Evolutionary conservation across 2,113 vertebrate genomes (phyloP), one percentile per base, ranked within the genome.

Genomic region (Strix aluco): DNA sequence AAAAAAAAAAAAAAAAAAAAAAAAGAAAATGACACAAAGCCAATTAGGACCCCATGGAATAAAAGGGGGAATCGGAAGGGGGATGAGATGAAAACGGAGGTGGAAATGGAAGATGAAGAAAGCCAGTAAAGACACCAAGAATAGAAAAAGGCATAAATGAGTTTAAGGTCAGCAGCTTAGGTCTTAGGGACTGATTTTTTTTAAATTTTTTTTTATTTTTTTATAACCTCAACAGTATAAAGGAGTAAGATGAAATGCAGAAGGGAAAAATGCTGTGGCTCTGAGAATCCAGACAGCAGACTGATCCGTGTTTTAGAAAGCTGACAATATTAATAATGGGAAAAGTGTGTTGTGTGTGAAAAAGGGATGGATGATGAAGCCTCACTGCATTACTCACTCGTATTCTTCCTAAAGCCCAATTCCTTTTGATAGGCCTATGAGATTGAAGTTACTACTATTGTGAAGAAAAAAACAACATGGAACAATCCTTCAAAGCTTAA

Each of bases 141-240:
- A 81, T 3, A 89, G 40, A 73, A 90, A 90, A 94, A 95, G 62
- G 36, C 57, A 81, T 27, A 85, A 84, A 92, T 71, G 52, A 94
- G 38, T 79, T 69, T 87, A 85, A 84, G 70, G 57, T 87, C 19
- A 26, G 30, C 49, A 38, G 30, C 77, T 84, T 61, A 69, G 61
- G 70, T 91, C 65, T 65, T 91, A 67, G 30, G 38, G 47, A 79
- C 36, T 29, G 32, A 11, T 5, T 44, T 83, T 19, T 51, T 34
- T 55, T 16, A 42, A 38, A 42, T 13, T 10, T 34, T 55, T 58
- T 44, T 69, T 57, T 92, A 36, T 52, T 51, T 69, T 69, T 69
- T 22, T 3, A 15, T 70, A 67, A 63, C 36, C 11, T 78, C 5
- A 81, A 6, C 16, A 71, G 6, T 61, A 54, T 87, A 81, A 88